Percentiles rank a stretch among this genome's conserved stretches.
phyloP scores from a whole-genome alignment of 2,113 vertebrate genomes.

The Chaetodon auriga region DNA sequence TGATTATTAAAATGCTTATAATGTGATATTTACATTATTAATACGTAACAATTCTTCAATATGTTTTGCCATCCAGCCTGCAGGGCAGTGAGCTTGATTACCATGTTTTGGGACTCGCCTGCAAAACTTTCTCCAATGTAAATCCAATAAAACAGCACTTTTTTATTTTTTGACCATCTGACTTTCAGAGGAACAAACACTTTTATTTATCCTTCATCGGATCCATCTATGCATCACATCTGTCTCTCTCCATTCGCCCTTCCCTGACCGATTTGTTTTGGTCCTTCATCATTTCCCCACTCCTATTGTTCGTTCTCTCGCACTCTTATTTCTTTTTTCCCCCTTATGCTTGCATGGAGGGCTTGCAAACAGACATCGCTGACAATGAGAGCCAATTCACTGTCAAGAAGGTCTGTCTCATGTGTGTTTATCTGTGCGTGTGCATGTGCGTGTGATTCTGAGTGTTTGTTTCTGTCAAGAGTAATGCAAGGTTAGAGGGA shows the following conservation, averaged over 20 bases:
- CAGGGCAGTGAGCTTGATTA: background rate
- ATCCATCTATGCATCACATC: constrained; percentile 43
- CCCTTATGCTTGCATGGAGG: constrained; percentile 24
- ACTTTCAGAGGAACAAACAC: constrained; percentile 55
- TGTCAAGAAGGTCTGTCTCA: constrained; percentile 31
- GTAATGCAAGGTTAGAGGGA: constrained; percentile 47
- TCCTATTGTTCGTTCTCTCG: constrained; percentile 28
- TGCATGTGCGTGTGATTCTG: background rate
- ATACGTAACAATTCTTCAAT: background rate
- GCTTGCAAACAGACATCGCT: constrained; percentile 51
- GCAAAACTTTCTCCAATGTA: constrained; percentile 11
- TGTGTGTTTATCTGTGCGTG: constrained; percentile 27
- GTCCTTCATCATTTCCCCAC: constrained; percentile 51
- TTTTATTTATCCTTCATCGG: constrained; percentile 49
- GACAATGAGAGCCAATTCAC: constrained; percentile 57
- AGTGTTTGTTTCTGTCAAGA: constrained; percentile 56
- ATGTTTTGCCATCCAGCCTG: background rate
- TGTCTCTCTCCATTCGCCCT: background rate
- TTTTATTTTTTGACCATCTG: constrained; percentile 29
- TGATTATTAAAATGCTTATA: constrained; percentile 3
- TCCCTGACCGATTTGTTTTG: constrained; percentile 50
- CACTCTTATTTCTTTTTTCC: background rate
- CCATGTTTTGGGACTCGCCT: background rate
- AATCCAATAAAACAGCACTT: constrained; percentile 1
- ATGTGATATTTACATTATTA: background rate